Percentiles rank a stretch among this genome's conserved stretches.
These are phyloP conservation scores for Esox lucius DNA, from an alignment of 2,797 vertebrate genomes.

Conservation along the genomic window DNA sequence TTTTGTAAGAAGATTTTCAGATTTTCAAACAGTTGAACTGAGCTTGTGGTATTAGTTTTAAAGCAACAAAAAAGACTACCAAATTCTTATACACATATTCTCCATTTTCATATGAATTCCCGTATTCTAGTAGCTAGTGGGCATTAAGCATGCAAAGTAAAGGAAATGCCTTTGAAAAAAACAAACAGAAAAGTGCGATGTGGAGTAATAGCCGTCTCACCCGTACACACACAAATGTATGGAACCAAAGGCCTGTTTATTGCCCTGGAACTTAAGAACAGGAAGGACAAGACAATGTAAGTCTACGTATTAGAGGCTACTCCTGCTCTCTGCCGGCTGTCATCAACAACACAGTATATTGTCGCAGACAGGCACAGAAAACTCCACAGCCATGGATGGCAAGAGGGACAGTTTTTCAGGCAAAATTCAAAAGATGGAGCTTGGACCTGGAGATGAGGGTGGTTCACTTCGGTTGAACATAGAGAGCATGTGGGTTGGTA, in stretches of 20 bases:
- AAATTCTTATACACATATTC: neutral
- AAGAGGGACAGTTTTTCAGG: too few species aligned
- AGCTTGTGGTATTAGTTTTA: neutral
- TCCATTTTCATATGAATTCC: neutral
- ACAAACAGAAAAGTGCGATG: neutral
- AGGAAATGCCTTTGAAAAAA: neutral
- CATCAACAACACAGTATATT: neutral
- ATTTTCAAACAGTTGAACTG: neutral
- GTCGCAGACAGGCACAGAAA: neutral
- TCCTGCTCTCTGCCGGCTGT: constrained; percentile 50
- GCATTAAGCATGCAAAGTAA: neutral
- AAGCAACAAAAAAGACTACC: neutral
- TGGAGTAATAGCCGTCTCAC: neutral
- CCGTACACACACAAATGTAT: neutral
- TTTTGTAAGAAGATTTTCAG: neutral
- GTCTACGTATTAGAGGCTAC: neutral
- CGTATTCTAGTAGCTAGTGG: neutral
- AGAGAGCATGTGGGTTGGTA: too few species aligned
- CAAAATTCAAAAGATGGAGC: too few species aligned
- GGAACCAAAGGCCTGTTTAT: too few species aligned
- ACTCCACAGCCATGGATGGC: neutral
- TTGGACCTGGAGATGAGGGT: too few species aligned
- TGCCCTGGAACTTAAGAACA: neutral
- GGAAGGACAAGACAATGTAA: neutral
- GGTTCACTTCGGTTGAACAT: too few species aligned